A percentile compares a stretch with the other conserved stretches of the same genome.
Conservation (phyloP, 1,140 invertebrate genomes). For the Carposina sasakii region DNA sequence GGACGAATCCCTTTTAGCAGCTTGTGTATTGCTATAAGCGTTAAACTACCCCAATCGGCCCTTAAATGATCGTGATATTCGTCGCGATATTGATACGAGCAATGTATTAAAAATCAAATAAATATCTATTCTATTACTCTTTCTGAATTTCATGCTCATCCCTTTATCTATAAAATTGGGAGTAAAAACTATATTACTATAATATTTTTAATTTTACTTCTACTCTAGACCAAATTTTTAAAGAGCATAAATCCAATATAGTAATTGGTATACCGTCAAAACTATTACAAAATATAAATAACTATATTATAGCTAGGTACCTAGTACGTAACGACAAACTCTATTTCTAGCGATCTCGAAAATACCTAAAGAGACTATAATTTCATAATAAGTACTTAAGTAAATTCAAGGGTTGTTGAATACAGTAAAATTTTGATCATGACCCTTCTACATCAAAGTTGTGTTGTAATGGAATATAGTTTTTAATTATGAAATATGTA, state of each 20-base stretch:
- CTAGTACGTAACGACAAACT: too few relatives aligned
- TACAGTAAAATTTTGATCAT: too few relatives aligned
- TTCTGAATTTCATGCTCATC: slow-evolving; percentile 56
- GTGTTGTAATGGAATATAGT: slow-evolving; percentile 70
- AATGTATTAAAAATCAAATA: too few relatives aligned
- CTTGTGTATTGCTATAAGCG: slow-evolving; percentile 71
- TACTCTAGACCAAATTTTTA: slow-evolving; percentile 32
- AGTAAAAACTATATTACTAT: slow-evolving; percentile 30
- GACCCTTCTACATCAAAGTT: slow-evolving; percentile 22
- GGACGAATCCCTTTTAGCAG: slow-evolving; percentile 55
- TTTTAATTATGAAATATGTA: too few relatives aligned
- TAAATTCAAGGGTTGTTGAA: too few relatives aligned
- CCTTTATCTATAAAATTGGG: slow-evolving; percentile 50
- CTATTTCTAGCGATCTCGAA: slow-evolving; percentile 35
- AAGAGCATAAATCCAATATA: slow-evolving; percentile 23
- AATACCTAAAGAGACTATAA: slow-evolving; percentile 21
- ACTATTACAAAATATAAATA: too few relatives aligned
- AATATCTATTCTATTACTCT: slow-evolving; percentile 48
- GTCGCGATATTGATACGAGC: too few relatives aligned
- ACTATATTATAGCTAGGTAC: too few relatives aligned
- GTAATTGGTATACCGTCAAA: too few relatives aligned
- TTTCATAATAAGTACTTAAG: too few relatives aligned
- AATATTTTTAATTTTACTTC: slow-evolving; percentile 21
- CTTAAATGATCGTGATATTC: too few relatives aligned
- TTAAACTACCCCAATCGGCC: too few relatives aligned